Evolutionary conservation across 1,140 invertebrate species (phyloP).

Genomic region (Lanistes nyassanus): DNA sequence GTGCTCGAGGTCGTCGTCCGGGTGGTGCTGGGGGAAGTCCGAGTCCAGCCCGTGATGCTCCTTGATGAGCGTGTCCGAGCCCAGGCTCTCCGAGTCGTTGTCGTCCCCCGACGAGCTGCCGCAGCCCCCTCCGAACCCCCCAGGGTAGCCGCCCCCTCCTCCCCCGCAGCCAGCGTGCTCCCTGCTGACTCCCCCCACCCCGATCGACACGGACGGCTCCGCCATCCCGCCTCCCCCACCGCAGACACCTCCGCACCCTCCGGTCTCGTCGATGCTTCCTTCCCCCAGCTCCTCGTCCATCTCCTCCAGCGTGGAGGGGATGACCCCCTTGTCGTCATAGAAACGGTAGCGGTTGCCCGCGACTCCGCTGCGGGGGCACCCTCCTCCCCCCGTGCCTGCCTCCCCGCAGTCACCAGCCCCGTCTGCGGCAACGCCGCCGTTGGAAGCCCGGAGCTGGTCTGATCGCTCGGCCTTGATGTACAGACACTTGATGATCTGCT

Average conservation of each 20-base stretch:
- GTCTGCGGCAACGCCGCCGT: background rate
- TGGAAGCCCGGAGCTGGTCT: conserved; percentile 1
- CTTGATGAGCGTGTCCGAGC: conserved; percentile 14
- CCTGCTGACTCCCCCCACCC: too few relatives aligned
- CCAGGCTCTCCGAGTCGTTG: conserved; percentile 40
- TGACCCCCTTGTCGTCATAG: conserved; percentile 22
- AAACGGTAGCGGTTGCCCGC: background rate
- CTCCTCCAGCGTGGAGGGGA: conserved; percentile 22
- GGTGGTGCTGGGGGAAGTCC: conserved; percentile 1
- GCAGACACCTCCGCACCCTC: background rate
- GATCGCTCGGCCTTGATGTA: conserved; percentile 24
- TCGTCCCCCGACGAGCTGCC: conserved; percentile 19
- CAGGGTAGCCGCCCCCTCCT: background rate
- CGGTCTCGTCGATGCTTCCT: background rate
- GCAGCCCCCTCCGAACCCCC: background rate
- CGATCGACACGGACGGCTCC: too few relatives aligned
- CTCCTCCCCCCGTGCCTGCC: background rate
- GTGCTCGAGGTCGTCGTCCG: conserved; percentile 15
- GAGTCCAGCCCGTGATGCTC: conserved; percentile 15
- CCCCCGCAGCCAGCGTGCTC: background rate
- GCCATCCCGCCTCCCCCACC: background rate
- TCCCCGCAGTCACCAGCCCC: background rate
- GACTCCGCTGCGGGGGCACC: background rate
- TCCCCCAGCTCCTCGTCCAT: background rate
- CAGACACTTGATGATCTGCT: conserved; percentile 69